Evolutionary conservation across 2,113 vertebrate species (phyloP).

Genomic region (Panthera uncia): DNA sequence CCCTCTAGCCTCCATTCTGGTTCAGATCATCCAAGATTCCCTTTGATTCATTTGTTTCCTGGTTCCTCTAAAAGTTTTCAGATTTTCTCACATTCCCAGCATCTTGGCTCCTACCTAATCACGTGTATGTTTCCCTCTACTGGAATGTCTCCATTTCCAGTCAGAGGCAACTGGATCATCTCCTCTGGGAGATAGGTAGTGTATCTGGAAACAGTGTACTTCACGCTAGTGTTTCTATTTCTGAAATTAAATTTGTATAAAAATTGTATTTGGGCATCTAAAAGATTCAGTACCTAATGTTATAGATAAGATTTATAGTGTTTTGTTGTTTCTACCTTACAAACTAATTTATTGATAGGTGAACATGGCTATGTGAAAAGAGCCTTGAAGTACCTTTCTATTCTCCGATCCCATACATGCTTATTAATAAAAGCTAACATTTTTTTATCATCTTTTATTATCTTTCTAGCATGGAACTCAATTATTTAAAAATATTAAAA

Average conservation of each 20-base stretch:
- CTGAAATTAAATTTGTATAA: not conserved
- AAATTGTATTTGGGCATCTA: not conserved
- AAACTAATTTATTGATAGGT: not conserved
- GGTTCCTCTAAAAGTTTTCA: not conserved
- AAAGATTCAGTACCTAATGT: not conserved
- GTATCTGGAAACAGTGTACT: not conserved
- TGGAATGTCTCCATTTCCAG: not conserved
- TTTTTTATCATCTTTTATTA: not conserved
- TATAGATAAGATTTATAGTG: not conserved
- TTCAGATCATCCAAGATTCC: not conserved
- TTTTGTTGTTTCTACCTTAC: not conserved
- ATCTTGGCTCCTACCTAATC: not conserved
- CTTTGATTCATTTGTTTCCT: not conserved
- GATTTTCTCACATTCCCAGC: not conserved
- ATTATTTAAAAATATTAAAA: not conserved
- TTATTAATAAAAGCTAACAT: conserved; percentile 11
- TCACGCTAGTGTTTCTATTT: not conserved
- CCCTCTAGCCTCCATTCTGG: not conserved
- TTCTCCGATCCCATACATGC: not conserved
- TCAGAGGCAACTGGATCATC: not conserved
- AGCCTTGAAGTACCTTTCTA: not conserved
- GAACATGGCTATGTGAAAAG: not conserved
- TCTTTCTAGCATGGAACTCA: conserved; percentile 7
- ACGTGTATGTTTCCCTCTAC: not conserved
- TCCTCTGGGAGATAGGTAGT: not conserved